Base-by-base conservation (phyloP, 2,888 invertebrate genomes). In the Epistrophella euchroma region DNA sequence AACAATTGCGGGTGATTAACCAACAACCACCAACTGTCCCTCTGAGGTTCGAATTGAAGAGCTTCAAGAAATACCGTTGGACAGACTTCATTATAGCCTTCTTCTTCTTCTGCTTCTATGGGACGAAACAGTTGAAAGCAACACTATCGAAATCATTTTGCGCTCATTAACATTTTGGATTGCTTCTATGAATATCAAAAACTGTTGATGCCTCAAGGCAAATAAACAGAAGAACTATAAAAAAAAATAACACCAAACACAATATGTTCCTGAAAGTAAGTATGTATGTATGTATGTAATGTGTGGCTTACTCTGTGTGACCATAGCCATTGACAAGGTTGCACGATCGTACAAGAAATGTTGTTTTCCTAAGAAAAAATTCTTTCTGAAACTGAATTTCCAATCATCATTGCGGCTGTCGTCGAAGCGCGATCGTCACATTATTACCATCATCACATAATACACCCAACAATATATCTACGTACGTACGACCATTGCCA, bases 281-380 rank as follows among this genome's bases (percentile, higher is more conserved):
- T 56, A 73, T 35, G 60, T 62, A 77, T n/a, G n/a, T n/a, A n/a
- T n/a, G n/a, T n/a, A n/a, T n/a, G 32, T 28, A 32, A 28, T 7
- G 70, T 56, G 78, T 70, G 50, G 74, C 52, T 37, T 58, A 75
- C 80, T 73, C 72, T 81, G 86, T 86, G 86, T 82, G 82, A 86
- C 86, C 82, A 82, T 82, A 86, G 82, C 77, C 77, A 86, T 86
- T 70, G 82, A 86, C 82, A 86, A 86, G 86, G 86, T 82, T 86
- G 86, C 86, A 86, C 86, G 86, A 82, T 86, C 82, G 64, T 10
- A 52, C 68, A 68, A 77, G 77, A 86, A 86, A 78, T 82, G 86
- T 82, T 86, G 77, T 74, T 82, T 86, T 86, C 86, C 78, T 82
- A 86, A 86, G 82, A 86, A 86, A 86, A 86, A 86, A 86, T 82